Evolutionary conservation across 2,888 invertebrate species (phyloP), one percentile per base, ranked within the genome.

Genomic region (Nomada flava): DNA sequence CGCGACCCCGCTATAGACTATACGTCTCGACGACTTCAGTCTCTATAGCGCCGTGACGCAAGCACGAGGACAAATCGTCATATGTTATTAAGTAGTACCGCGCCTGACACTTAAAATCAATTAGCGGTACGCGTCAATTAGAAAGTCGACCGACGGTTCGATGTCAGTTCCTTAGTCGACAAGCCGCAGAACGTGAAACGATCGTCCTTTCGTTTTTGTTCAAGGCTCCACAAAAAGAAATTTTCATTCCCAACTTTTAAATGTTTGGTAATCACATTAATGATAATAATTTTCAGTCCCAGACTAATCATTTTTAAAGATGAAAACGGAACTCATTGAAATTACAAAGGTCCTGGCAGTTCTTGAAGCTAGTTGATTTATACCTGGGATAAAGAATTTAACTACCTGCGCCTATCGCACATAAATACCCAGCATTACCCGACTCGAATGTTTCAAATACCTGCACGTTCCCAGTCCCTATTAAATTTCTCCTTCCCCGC

Each of bases 101-200:
- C 53, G 82, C 70, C 83, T 76, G 89, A 91, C 91, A 90, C 87
- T 91, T 90, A 89, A 91, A 91, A 91, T 91, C 91, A 91, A 91
- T 91, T 91, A 91, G 90, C 72, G 80, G 67, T 79, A 72, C 80
- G 79, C 80, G 80, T 80, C 80, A 80, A 80, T 79, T 80, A 79
- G 91, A 91, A 90, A 91, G 91, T 90, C 86, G 83, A 74, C 67
- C 77, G 59, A 83, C 80, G 75, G 57, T 73, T 70, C 73, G 78
- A 63, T 68, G 76, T 77, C 79, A 18, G 71, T 80, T 79, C 79
- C 82, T 71, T 74, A 23, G 59, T 44, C 55, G 62, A 44, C 53
- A 36, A 57, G 52, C 64, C n/a, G 1, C 47, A 23, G 36, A 53
- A 50, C 67, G 59, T 64, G 20, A 59, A 67, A 84, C 76, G 71